phyloP scores from a whole-genome alignment of 2,113 vertebrate genomes.

The Microcebus lehilahytsara region DNA sequence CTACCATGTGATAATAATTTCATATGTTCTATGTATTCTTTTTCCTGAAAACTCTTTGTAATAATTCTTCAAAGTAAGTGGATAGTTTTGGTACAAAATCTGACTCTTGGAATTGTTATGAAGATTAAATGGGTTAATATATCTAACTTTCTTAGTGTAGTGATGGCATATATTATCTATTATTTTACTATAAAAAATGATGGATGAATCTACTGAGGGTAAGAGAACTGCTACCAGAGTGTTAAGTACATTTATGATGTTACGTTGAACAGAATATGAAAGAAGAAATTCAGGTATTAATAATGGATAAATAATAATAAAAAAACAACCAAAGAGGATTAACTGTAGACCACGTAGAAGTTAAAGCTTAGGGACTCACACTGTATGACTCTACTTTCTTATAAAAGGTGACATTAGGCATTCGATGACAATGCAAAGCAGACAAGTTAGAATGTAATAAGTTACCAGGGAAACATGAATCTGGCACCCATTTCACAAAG shows the following conservation, averaged over 20 bases:
- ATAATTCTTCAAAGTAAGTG: background rate
- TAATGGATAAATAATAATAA: background rate
- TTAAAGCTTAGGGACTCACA: background rate
- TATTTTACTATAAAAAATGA: background rate
- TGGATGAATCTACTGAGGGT: background rate
- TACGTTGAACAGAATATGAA: background rate
- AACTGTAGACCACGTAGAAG: background rate
- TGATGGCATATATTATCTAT: background rate
- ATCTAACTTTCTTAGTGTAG: background rate
- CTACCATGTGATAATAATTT: background rate
- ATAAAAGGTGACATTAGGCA: background rate
- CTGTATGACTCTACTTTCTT: background rate
- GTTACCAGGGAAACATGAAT: background rate
- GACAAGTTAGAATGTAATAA: background rate
- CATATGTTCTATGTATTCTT: background rate
- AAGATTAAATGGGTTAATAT: background rate
- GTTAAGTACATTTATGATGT: background rate
- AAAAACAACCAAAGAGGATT: background rate
- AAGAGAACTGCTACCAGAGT: background rate
- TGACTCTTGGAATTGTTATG: background rate
- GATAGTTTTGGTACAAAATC: background rate
- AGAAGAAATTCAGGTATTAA: background rate
- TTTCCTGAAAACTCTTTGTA: background rate
- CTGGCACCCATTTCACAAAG: background rate
- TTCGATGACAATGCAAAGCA: background rate